These are phyloP conservation scores for Dendropsophus ebraccatus DNA, from an alignment of 2,113 vertebrate species.

Conservation along the genomic window DNA sequence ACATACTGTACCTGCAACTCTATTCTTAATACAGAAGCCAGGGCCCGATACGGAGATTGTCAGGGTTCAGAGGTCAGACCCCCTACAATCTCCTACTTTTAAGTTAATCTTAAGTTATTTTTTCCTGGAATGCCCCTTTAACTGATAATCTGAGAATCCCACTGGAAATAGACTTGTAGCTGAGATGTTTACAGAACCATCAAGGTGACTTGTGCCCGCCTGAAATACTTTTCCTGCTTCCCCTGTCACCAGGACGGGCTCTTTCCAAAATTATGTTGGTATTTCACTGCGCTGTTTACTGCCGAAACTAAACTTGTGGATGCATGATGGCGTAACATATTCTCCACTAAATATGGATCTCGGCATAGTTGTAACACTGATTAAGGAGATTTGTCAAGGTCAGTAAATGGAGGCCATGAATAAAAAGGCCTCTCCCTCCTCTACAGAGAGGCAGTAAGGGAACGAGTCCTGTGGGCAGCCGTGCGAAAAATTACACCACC, in stretches of 20 bases:
- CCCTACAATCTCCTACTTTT: too few species aligned
- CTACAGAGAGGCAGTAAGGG: neutral
- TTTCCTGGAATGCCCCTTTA: too few species aligned
- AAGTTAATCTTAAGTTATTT: too few species aligned
- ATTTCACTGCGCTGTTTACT: neutral
- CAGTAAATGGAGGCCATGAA: neutral
- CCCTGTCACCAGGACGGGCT: neutral
- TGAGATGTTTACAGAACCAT: neutral
- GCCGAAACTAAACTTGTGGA: neutral
- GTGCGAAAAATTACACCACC: slow-evolving; percentile 46
- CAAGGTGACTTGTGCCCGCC: neutral
- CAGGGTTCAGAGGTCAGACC: too few species aligned
- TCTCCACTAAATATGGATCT: neutral
- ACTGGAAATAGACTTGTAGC: neutral
- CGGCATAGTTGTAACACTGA: neutral
- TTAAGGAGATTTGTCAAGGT: slow-evolving; percentile 14
- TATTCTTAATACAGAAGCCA: too few species aligned
- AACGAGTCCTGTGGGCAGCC: slow-evolving; percentile 1
- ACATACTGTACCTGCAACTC: too few species aligned
- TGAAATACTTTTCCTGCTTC: neutral
- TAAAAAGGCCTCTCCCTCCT: neutral
- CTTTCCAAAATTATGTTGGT: neutral
- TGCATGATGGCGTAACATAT: neutral
- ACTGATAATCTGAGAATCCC: too few species aligned
- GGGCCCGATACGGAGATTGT: too few species aligned